Base-by-base conservation (phyloP, 1,140 invertebrate species). In the Drosophila baimaii region DNA sequence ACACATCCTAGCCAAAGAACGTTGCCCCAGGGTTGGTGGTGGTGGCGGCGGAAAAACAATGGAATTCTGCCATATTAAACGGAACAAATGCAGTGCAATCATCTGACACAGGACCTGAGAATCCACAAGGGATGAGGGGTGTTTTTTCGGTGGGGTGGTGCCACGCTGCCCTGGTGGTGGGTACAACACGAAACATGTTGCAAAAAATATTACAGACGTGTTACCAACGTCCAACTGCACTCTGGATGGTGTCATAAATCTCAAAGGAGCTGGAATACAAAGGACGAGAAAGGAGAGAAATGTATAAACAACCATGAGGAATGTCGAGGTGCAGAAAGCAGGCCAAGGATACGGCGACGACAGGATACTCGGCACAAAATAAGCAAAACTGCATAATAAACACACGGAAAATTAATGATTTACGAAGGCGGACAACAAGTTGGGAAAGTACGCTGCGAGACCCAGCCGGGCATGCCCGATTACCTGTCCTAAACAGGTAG, bases 211-310 rank as follows among this genome's bases (percentile, higher is more conserved):
- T 78, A 63, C 35, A 68, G 55, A 78, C 47, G 39, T 72, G 56
- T 76, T 54, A n/a, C 23, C n/a, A 41, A 46, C 51, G 54, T 33
- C 58, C 64, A 84, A 85, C 69, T 85, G 83, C 82, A 88, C 54
- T 74, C 70, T 78, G 83, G 83, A 82, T 82, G 79, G 79, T 66
- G 62, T 79, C 82, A 85, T 88, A 85, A 85, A 85, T 88, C 65
- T 66, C 69, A 72, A 70, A 66, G 47, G 57, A 47, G 46, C 47
- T 19, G 33, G 31, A 17, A 65, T n/a, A 55, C 23, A 47, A 51
- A 25, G 19, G 57, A 21, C 23, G 35, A 62, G 27, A 58, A 21
- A 56, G 37, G 37, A 10, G 54, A 49, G 51, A 44, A 59, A 54
- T 51, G 39, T 37, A 51, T 46, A 63, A 56, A 47, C 31, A 46